A percentile compares a stretch with the other conserved stretches of the same genome.
phyloP scores from a whole-genome alignment of 2,888 invertebrate species.

The Girardia tigrina region DNA sequence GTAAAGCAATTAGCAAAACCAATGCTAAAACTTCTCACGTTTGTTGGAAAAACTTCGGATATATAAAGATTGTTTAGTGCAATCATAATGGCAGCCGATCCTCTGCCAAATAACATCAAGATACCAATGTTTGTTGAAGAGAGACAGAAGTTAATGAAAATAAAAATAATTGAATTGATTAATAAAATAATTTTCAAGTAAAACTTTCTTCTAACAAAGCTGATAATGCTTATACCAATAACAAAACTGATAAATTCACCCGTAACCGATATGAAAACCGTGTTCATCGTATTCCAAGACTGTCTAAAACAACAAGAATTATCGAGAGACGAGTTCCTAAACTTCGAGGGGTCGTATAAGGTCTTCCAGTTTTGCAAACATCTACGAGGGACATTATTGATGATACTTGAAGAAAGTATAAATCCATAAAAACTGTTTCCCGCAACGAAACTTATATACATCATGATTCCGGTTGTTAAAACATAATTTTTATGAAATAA shows the following conservation, averaged over 20 bases:
- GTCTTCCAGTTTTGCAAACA: background rate
- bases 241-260: background rate
- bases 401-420: background rate
- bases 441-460: background rate
- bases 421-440: background rate
- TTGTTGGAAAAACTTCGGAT: conserved; percentile 8
- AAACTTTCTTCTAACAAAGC: background rate
- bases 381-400: background rate
- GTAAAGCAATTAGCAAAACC: background rate
- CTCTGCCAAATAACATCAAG: conserved; percentile 1
- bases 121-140: background rate
- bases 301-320: background rate
- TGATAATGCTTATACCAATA: background rate
- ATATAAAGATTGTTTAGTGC: background rate
- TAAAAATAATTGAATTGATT: background rate
- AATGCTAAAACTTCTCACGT: background rate
- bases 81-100: background rate
- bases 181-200: background rate
- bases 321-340: background rate
- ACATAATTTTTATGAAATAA: background rate
- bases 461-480: background rate
- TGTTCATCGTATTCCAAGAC: conserved; percentile 10
- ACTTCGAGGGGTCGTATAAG: background rate
- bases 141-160: background rate
- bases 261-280: background rate